These are phyloP conservation scores for Campylomormyrus numenius DNA, from an alignment of 2,113 vertebrate species.

Conservation along the genomic window DNA sequence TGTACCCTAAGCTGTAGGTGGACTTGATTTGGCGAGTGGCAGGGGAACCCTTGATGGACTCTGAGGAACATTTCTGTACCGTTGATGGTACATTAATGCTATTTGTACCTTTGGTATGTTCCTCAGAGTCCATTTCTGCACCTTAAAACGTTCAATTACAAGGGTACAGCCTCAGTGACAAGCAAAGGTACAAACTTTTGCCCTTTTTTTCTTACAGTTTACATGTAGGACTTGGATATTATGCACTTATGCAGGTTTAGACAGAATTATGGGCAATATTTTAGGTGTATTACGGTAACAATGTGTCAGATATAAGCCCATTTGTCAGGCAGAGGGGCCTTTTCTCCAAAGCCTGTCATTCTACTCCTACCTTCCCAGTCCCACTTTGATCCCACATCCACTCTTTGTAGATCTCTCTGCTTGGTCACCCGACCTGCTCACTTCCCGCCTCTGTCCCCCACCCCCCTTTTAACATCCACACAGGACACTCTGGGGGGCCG, in stretches of 20 bases:
- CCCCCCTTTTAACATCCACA: not conserved
- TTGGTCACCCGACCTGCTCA: not conserved
- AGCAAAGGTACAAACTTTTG: too few species aligned
- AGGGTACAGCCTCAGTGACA: too few species aligned
- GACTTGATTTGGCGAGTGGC: too few species aligned
- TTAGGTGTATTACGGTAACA: not conserved
- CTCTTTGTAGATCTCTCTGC: not conserved
- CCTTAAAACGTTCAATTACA: too few species aligned
- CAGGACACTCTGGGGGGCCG: slow-evolving; percentile 81
- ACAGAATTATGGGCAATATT: not conserved
- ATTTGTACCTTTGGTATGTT: too few species aligned
- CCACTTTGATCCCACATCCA: not conserved
- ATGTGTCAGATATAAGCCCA: not conserved
- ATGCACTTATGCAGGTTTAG: not conserved
- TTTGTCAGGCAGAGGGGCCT: not conserved
- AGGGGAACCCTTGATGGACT: too few species aligned
- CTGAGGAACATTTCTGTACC: too few species aligned
- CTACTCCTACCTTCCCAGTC: not conserved
- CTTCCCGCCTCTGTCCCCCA: not conserved
- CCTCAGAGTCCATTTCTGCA: too few species aligned
- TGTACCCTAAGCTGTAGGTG: too few species aligned
- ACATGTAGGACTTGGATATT: not conserved
- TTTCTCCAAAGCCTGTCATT: not conserved
- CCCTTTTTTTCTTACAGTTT: not conserved
- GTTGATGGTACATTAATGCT: too few species aligned